Percentiles rank a stretch among this genome's conserved stretches.
Conservation (phyloP, 2,113 vertebrate genomes). For the Carettochelys insculpta region DNA sequence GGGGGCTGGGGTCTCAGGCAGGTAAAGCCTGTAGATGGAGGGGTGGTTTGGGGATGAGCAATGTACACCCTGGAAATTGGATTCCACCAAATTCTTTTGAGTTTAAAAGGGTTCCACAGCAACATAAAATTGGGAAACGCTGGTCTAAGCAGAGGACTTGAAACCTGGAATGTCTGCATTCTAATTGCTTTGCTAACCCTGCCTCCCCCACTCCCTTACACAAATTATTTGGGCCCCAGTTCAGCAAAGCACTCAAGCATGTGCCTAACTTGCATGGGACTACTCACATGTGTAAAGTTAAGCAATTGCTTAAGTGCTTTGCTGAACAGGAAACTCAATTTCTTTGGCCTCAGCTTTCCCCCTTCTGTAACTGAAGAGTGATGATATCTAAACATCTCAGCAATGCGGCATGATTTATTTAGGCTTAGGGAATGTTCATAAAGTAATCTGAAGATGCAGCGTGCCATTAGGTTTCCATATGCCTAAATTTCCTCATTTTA, state of each 20-base stretch:
- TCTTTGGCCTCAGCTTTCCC: not conserved
- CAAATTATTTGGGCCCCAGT: accelerated
- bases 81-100: no score
- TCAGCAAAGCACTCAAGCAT: not conserved
- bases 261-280: not conserved
- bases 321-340: not conserved
- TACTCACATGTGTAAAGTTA: not conserved
- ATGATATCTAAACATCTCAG: not conserved
- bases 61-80: no score
- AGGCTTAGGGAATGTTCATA: not conserved
- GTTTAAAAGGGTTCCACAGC: no score
- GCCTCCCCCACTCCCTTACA: not conserved
- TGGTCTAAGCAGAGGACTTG: not conserved
- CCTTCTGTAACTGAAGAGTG: not conserved
- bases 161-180: not conserved
- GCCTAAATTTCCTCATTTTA: slow-evolving; percentile 35
- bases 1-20: no score
- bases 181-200: not conserved
- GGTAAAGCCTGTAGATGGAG: no score
- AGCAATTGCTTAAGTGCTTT: not conserved
- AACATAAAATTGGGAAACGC: no score
- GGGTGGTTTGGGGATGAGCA: no score
- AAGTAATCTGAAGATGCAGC: slow-evolving; percentile 4
- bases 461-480: slow-evolving; percentile 44
- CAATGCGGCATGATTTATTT: not conserved